phyloP scores from a whole-genome alignment of 1,140 invertebrate genomes.

The Hyposmocoma kahamanoa region DNA sequence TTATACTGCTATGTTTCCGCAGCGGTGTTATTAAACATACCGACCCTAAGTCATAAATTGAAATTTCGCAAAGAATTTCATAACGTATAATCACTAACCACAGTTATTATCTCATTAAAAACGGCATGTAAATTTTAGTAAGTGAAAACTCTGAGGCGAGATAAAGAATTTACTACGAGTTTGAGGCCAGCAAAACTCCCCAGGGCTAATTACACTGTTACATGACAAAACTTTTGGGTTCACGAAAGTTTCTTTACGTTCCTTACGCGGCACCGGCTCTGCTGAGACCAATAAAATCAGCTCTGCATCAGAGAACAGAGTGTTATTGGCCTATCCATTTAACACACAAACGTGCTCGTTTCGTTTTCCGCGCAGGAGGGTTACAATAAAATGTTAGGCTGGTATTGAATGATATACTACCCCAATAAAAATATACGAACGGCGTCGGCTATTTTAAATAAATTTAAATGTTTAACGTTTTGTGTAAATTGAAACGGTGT shows the following conservation, averaged over 20 bases:
- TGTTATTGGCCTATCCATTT: conserved; percentile 19
- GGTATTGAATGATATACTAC: too few relatives aligned
- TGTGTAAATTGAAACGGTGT: too few relatives aligned
- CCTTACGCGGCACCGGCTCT: conserved; percentile 27
- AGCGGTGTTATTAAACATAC: too few relatives aligned
- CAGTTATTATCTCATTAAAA: conserved; percentile 9
- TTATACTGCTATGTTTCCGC: too few relatives aligned
- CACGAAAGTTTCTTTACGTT: conserved; percentile 35
- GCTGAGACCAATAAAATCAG: conserved; percentile 39
- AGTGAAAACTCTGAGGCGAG: conserved; percentile 38
- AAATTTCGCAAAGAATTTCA: too few relatives aligned
- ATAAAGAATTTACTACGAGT: conserved; percentile 53
- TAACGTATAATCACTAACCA: too few relatives aligned
- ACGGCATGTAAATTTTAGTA: conserved; percentile 30
- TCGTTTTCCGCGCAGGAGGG: not conserved
- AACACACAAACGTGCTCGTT: not conserved
- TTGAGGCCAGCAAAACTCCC: conserved; percentile 33
- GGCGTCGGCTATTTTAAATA: too few relatives aligned
- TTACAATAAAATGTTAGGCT: not conserved
- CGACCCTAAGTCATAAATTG: not conserved
- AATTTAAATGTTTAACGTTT: too few relatives aligned
- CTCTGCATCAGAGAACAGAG: conserved; percentile 32
- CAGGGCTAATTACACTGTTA: conserved; percentile 51
- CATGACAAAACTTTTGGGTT: conserved; percentile 52
- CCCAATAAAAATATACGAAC: too few relatives aligned